These are phyloP conservation scores for Muschampia plurimacula DNA, from an alignment of 2,888 invertebrate species.

Conservation along the genomic window DNA sequence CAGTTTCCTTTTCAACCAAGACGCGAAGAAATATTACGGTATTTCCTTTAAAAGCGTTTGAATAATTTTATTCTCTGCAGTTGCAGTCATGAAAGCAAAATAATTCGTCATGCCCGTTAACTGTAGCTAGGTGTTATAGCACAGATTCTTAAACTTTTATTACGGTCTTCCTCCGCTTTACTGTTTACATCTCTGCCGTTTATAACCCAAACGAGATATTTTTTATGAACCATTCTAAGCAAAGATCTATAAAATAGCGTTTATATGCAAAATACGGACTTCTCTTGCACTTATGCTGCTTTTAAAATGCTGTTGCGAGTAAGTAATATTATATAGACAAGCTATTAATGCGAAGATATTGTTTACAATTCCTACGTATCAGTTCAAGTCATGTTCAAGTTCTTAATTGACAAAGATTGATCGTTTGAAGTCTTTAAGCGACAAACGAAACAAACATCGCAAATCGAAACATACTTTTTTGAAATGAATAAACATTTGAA, in stretches of 20 bases:
- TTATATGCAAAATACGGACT: constrained; percentile 49
- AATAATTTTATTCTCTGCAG: constrained; percentile 32
- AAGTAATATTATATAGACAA: background rate
- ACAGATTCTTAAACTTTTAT: constrained; percentile 64
- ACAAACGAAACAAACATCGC: constrained; percentile 23
- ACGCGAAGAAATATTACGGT: background rate
- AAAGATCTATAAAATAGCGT: constrained; percentile 55
- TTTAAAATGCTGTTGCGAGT: constrained; percentile 3
- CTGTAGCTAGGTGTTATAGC: constrained; percentile 54
- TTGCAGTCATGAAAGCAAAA: constrained; percentile 40
- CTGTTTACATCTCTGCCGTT: constrained; percentile 64
- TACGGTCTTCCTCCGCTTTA: constrained; percentile 60
- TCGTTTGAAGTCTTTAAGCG: constrained; percentile 5
- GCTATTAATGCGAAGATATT: background rate
- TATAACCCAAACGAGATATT: constrained; percentile 65
- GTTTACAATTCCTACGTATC: background rate
- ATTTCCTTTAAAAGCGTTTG: constrained; percentile 19
- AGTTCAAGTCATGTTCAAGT: background rate
- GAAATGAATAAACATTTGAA: constrained; percentile 51
- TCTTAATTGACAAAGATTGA: background rate
- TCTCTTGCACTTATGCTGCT: background rate
- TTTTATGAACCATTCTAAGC: constrained; percentile 60
- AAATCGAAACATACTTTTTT: constrained; percentile 25
- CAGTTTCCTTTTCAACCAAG: background rate
- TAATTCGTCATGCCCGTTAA: constrained; percentile 48